These are phyloP conservation scores for Trachelus tabidus DNA, from an alignment of 2,888 invertebrate species.

Conservation along the genomic window DNA sequence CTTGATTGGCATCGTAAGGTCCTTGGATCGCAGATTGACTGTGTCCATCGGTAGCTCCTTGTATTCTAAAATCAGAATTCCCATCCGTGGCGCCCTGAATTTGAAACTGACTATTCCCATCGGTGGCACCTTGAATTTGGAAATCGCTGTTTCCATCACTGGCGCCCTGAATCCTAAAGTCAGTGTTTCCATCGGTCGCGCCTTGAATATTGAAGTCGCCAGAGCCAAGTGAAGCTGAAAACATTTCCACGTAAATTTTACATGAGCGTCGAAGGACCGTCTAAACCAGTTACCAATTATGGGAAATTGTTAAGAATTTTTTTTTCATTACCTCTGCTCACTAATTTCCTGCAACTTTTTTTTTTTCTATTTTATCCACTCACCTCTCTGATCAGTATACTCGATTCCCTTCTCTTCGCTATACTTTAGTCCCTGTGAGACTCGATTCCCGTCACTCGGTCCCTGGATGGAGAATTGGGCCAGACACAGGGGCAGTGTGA, in stretches of 20 bases:
- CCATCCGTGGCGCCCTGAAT: constrained; percentile 35
- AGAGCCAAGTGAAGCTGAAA: constrained; percentile 40
- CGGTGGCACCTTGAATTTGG: constrained; percentile 50
- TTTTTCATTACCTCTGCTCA: too few species aligned
- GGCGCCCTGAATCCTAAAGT: constrained; percentile 57
- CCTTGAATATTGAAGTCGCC: constrained; percentile 54
- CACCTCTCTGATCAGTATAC: constrained; percentile 58
- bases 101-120: constrained; percentile 40
- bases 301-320: too few species aligned
- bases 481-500: constrained; percentile 51
- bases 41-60: constrained; percentile 40
- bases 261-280: too few species aligned
- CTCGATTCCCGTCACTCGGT: constrained; percentile 59
- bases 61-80: constrained; percentile 36
- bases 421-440: constrained; percentile 58
- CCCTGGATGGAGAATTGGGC: constrained; percentile 62
- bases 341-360: too few species aligned
- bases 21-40: constrained; percentile 41
- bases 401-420: constrained; percentile 59
- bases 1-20: constrained; percentile 40
- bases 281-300: too few species aligned
- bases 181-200: constrained; percentile 52
- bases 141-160: constrained; percentile 48
- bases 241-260: too few species aligned
- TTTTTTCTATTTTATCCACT: constrained; percentile 9